Conservation (phyloP, 2,888 invertebrate genomes). For the Andrena dorsata region DNA sequence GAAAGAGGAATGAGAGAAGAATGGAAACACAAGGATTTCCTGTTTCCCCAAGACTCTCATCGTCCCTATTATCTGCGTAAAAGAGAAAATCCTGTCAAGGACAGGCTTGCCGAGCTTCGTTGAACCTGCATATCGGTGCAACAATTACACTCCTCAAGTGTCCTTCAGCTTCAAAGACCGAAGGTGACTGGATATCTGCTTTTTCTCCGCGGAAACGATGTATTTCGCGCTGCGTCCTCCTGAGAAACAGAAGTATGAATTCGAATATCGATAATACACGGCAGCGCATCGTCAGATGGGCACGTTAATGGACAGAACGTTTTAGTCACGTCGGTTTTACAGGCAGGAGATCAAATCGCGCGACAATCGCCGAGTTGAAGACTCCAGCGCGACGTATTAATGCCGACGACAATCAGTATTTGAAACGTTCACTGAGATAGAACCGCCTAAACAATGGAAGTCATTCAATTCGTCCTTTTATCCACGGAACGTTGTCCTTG, state of each 20-base stretch:
- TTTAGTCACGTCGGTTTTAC: conserved; percentile 31
- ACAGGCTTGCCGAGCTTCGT: background rate
- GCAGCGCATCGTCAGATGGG: conserved; percentile 13
- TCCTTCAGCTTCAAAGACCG: background rate
- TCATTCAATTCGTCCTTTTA: conserved; percentile 27
- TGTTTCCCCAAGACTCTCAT: background rate
- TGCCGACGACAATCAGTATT: conserved; percentile 14
- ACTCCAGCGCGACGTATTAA: conserved; percentile 19
- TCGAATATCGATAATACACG: conserved; percentile 38
- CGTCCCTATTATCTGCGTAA: background rate
- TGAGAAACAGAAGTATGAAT: conserved; percentile 30
- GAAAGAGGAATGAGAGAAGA: too few relatives aligned
- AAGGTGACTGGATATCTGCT: conserved; percentile 10
- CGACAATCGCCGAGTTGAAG: conserved; percentile 34
- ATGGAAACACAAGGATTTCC: too few relatives aligned
- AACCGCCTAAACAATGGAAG: background rate
- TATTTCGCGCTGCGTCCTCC: conserved; percentile 18
- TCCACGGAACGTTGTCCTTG: background rate
- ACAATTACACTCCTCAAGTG: background rate
- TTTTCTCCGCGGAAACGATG: background rate
- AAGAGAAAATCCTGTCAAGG: background rate
- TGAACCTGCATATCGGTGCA: background rate
- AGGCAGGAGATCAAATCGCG: conserved; percentile 36
- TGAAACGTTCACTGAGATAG: conserved; percentile 2
- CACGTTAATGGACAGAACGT: conserved; percentile 42